Evolutionary conservation across 1,140 invertebrate species (phyloP).

Genomic region (Yoshiicerus persimilis): DNA sequence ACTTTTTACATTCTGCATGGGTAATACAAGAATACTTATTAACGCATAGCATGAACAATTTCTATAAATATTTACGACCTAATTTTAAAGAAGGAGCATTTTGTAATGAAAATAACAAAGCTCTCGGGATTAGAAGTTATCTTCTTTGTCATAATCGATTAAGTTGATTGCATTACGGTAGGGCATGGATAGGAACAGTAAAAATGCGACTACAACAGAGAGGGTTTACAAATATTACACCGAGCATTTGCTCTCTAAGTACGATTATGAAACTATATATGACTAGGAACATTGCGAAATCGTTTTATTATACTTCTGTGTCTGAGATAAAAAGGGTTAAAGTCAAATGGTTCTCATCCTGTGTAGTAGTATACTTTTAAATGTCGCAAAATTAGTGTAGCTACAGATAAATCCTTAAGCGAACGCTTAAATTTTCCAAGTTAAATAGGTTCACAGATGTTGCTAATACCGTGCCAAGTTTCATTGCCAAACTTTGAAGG

Average conservation of each 20-base stretch:
- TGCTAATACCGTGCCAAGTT: not conserved
- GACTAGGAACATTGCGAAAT: not conserved
- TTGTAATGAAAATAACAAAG: not conserved
- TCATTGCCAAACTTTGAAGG: not conserved
- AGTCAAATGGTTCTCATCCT: not conserved
- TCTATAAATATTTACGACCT: not conserved
- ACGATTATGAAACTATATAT: not conserved
- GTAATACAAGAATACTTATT: too few species aligned
- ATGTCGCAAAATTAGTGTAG: not conserved
- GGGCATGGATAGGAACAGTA: not conserved
- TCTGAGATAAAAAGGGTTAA: not conserved
- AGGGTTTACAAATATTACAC: too few species aligned
- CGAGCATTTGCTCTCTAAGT: too few species aligned
- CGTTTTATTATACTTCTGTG: not conserved
- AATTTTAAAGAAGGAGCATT: not conserved
- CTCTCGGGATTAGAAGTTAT: not conserved
- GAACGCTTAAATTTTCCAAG: not conserved
- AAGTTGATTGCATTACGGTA: not conserved
- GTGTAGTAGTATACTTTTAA: not conserved
- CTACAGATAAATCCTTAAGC: not conserved
- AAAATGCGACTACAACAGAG: not conserved
- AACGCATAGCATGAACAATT: too few species aligned
- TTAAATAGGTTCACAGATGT: not conserved
- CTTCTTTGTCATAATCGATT: not conserved
- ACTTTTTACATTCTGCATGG: too few species aligned